Evolutionary conservation across 1,140 invertebrate genomes (phyloP), one percentile per base, ranked within the genome.

Genomic region (Prorops nasuta): DNA sequence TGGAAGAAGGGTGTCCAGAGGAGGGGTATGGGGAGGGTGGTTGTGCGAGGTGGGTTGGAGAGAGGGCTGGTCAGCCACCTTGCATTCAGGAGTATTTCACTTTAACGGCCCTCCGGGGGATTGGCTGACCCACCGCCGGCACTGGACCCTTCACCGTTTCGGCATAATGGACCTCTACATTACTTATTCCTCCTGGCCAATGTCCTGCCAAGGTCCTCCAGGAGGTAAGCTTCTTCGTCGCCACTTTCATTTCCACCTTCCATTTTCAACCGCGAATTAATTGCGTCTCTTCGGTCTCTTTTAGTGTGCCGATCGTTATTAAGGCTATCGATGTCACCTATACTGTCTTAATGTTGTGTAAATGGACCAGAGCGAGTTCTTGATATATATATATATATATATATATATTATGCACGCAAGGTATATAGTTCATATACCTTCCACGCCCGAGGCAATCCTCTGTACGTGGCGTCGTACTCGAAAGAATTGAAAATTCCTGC

Each of bases 71-170:
- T 57, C 66, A 60, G 64, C 67, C 71, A 76, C 74, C 74, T 77
- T 77, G 69, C 72, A 76, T 77, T 77, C 68, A 66, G 64, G 62
- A 74, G 74, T 77, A 78, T 78, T 78, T 78, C 74, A 76, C 74
- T 77, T 75, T 78, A 77, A 78, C 74, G 74, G 71, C 72, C 63
- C 76, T 74, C 72, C 56, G 44, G 72, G 69, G 76, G 65, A 76
- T 76, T 76, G 69, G 72, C 70, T 76, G 73, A 76, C 71, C 76
- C 72, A 52, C 28, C 41, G 42, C 44, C 57, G 67, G 55, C 55
- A 44, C 40, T 22, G 64, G 69, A 68, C 72, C 73, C 72, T 73
- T 74, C 67, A 69, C 67, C 73, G 57, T 71, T 76, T 75, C 70
- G 64, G 67, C 72, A 76, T 76, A 78, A 78, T 76, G 71, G 74